Conservation (phyloP, 2,888 invertebrate species). For the Agriotes lineatus region DNA sequence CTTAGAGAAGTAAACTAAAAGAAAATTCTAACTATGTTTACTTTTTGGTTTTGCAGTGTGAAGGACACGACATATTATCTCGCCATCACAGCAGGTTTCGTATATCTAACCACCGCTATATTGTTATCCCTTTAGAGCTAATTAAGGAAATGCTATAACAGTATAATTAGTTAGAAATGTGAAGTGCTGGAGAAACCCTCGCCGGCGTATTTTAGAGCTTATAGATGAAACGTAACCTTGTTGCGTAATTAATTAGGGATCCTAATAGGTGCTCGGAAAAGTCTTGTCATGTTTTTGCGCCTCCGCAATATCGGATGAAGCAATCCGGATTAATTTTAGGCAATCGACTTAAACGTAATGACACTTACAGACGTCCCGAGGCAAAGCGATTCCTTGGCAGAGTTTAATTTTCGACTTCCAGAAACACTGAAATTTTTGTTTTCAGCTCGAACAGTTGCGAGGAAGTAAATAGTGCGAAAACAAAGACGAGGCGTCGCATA, state of each 20-base stretch:
- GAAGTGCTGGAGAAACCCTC: conserved; percentile 38
- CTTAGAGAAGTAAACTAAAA: too few relatives aligned
- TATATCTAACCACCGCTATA: conserved; percentile 22
- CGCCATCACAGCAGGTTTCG: neutral
- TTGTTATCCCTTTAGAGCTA: conserved; percentile 39
- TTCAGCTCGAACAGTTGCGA: neutral
- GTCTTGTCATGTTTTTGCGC: conserved; percentile 19
- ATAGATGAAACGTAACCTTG: conserved; percentile 35
- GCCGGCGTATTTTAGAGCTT: conserved; percentile 35
- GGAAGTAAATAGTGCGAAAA: neutral
- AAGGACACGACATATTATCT: neutral
- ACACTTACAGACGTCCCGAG: too few relatives aligned
- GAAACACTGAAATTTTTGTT: neutral
- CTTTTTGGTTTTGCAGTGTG: neutral
- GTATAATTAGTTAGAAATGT: conserved; percentile 41
- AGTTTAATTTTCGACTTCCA: neutral
- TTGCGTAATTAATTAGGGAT: conserved; percentile 36
- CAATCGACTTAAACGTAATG: conserved; percentile 5
- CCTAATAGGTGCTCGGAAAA: conserved; percentile 15
- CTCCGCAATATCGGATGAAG: conserved; percentile 6
- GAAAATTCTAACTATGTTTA: too few relatives aligned
- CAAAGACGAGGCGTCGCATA: neutral
- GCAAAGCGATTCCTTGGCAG: too few relatives aligned
- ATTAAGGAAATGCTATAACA: conserved; percentile 41
- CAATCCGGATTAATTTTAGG: conserved; percentile 28